Conservation (phyloP, 2,797 vertebrate genomes). For the Clarias fuscus region DNA sequence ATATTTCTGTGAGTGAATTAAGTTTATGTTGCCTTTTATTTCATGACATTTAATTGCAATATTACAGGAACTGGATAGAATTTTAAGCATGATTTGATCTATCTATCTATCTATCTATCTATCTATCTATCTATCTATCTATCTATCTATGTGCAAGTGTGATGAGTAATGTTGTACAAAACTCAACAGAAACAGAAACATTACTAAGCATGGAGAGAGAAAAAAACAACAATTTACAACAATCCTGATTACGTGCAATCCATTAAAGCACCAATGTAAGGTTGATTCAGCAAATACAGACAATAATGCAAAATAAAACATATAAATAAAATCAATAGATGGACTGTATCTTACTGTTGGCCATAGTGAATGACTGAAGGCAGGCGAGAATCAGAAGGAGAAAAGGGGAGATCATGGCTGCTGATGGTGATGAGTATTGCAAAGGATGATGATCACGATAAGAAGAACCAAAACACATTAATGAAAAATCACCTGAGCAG, state of each 20-base stretch:
- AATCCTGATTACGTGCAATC: no score
- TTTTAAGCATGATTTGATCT: no score
- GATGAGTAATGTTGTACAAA: background rate
- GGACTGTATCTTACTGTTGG: background rate
- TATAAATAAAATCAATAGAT: background rate
- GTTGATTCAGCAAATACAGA: background rate
- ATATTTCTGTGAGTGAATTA: no score
- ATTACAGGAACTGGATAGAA: no score
- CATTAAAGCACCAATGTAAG: background rate
- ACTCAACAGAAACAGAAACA: background rate
- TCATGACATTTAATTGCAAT: no score
- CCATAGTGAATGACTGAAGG: background rate
- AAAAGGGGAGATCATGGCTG: background rate
- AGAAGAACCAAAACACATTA: background rate
- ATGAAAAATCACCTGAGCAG: background rate
- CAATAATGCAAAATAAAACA: background rate
- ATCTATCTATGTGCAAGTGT: no score
- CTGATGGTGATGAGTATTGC: background rate
- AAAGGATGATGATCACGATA: background rate
- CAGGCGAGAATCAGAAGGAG: background rate
- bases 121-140: no score
- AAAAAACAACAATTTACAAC: background rate
- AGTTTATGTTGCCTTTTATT: no score
- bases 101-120: no score
- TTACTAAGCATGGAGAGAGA: background rate